Evolutionary conservation across 2,888 invertebrate species (phyloP).

Genomic region (Caprella mutica): DNA sequence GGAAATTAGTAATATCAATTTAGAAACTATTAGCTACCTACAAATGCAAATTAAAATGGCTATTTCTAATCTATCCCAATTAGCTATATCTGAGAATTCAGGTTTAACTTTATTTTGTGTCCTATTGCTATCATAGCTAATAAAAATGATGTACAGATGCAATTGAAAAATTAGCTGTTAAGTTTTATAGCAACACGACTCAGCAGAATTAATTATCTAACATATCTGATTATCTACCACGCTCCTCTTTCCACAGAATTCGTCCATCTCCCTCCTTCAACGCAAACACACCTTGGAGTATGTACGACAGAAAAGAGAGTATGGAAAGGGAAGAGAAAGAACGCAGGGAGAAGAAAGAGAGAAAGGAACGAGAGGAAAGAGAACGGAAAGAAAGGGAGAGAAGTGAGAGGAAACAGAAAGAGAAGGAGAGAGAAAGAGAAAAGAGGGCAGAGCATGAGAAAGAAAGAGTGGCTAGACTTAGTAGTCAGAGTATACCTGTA

Average conservation of each 20-base stretch:
- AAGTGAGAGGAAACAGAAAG: constrained; percentile 23
- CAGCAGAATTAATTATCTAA: not conserved
- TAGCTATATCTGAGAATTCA: no score
- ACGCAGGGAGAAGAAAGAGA: constrained; percentile 22
- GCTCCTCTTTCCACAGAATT: constrained; percentile 13
- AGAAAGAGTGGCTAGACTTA: constrained; percentile 11
- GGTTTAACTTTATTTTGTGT: no score
- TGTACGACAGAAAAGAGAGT: constrained; percentile 21
- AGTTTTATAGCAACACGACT: not conserved
- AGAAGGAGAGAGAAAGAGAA: constrained; percentile 15
- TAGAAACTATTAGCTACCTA: no score
- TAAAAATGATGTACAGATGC: no score
- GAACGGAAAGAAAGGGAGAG: constrained; percentile 22
- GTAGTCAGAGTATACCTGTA: not conserved
- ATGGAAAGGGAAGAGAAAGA: constrained; percentile 28
- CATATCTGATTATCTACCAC: not conserved
- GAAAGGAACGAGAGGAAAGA: constrained; percentile 18
- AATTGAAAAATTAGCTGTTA: no score
- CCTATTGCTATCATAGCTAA: no score
- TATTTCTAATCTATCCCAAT: no score
- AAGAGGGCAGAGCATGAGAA: constrained; percentile 15
- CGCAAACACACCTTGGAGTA: constrained; percentile 22
- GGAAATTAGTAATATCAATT: no score
- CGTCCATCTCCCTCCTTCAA: constrained; percentile 24
- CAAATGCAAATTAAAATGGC: no score